Conservation (phyloP, 2,888 invertebrate genomes). For the Hetaerina titia region DNA sequence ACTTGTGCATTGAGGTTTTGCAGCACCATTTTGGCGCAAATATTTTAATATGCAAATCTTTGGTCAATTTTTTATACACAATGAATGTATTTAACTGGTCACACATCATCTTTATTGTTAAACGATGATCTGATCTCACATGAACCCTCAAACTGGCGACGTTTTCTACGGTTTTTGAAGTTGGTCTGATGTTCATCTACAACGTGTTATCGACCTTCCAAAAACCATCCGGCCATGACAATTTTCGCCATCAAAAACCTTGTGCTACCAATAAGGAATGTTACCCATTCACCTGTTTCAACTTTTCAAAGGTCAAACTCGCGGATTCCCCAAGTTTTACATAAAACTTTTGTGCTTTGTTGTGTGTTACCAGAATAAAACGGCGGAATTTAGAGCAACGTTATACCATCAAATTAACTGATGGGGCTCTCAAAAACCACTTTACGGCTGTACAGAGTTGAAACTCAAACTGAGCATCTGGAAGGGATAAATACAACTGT, state of each 20-base stretch:
- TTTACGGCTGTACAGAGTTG: too few relatives aligned
- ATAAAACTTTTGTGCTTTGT: too few relatives aligned
- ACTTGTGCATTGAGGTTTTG: background rate
- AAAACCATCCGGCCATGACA: too few relatives aligned
- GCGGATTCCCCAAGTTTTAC: too few relatives aligned
- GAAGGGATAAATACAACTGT: too few relatives aligned
- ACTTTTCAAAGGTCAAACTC: background rate
- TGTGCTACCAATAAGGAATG: background rate
- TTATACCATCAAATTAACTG: too few relatives aligned
- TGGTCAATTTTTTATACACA: background rate
- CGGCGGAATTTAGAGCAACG: too few relatives aligned
- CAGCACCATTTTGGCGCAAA: background rate
- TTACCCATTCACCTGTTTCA: background rate
- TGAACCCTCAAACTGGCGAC: background rate
- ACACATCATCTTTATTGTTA: background rate
- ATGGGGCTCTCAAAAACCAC: too few relatives aligned
- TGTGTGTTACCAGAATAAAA: too few relatives aligned
- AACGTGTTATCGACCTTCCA: conserved; percentile 47
- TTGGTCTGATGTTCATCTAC: conserved; percentile 41
- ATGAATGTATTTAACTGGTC: background rate
- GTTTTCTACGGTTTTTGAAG: conserved; percentile 47
- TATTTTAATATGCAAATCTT: background rate
- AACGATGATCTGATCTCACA: conserved; percentile 34
- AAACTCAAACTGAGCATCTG: too few relatives aligned
- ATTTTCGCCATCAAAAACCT: conserved; percentile 34